Evolutionary conservation across 2,888 invertebrate genomes (phyloP).

Genomic region (Drosophila recens): DNA sequence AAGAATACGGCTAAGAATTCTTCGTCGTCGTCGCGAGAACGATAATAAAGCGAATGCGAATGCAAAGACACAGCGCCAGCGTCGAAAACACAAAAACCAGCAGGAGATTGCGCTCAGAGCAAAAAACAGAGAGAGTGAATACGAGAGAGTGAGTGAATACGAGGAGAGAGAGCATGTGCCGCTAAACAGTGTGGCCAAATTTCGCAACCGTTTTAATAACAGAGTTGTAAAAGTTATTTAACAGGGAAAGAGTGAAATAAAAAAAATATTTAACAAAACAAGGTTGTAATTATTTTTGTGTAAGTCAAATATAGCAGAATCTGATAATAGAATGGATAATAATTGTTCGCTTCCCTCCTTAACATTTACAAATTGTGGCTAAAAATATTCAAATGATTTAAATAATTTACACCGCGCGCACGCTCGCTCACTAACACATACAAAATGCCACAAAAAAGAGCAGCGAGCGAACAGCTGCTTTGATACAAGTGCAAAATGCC

Average conservation of each 20-base stretch:
- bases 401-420: neutral
- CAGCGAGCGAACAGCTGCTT: slow-evolving; percentile 9
- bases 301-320: neutral
- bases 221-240: neutral
- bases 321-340: no score
- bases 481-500: slow-evolving; percentile 37
- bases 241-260: slow-evolving; percentile 5
- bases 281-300: neutral
- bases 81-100: slow-evolving; percentile 68
- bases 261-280: no score
- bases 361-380: neutral
- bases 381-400: neutral
- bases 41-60: slow-evolving; percentile 78
- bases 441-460: slow-evolving; percentile 16
- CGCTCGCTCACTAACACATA: neutral
- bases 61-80: slow-evolving; percentile 63
- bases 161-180: slow-evolving; percentile 61
- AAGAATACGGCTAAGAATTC: slow-evolving; percentile 81
- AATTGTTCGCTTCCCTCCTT: neutral
- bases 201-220: slow-evolving; percentile 1
- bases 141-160: slow-evolving; percentile 2
- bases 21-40: slow-evolving; percentile 81
- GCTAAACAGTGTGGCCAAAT: slow-evolving; percentile 49
- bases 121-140: slow-evolving; percentile 11
- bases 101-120: slow-evolving; percentile 69